phyloP scores from a whole-genome alignment of 2,797 vertebrate genomes.

The Gymnothorax javanicus region DNA sequence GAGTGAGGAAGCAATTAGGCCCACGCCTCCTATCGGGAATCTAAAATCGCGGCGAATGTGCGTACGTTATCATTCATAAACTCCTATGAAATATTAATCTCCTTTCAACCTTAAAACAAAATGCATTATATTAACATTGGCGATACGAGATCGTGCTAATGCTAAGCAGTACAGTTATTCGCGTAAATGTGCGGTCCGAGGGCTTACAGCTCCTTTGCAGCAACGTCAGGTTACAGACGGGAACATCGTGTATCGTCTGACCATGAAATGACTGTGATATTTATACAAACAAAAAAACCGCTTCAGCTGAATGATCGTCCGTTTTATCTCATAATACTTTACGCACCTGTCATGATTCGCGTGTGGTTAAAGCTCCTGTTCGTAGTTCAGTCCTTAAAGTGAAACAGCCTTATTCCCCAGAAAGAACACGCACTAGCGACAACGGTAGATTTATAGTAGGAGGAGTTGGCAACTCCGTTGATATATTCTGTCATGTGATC shows the following conservation, averaged over 20 bases:
- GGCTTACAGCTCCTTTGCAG: slow-evolving; percentile 1
- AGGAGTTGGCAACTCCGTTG: slow-evolving; percentile 20
- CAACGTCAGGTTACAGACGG: background rate
- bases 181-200: background rate
- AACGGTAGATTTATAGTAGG: slow-evolving; percentile 33
- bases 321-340: background rate
- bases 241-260: background rate
- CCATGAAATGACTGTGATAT: background rate
- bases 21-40: slow-evolving; percentile 17
- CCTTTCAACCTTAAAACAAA: background rate
- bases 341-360: slow-evolving; percentile 35
- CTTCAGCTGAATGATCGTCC: background rate
- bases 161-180: background rate
- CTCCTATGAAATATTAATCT: background rate
- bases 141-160: background rate
- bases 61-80: background rate
- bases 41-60: background rate
- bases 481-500: slow-evolving; percentile 66
- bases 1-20: slow-evolving; percentile 24
- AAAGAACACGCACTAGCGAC: background rate
- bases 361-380: slow-evolving; percentile 7
- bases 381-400: slow-evolving; percentile 3
- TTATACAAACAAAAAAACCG: background rate
- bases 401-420: background rate
- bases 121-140: background rate